phyloP scores from a whole-genome alignment of 2,113 vertebrate genomes.

The Nothocercus julius region DNA sequence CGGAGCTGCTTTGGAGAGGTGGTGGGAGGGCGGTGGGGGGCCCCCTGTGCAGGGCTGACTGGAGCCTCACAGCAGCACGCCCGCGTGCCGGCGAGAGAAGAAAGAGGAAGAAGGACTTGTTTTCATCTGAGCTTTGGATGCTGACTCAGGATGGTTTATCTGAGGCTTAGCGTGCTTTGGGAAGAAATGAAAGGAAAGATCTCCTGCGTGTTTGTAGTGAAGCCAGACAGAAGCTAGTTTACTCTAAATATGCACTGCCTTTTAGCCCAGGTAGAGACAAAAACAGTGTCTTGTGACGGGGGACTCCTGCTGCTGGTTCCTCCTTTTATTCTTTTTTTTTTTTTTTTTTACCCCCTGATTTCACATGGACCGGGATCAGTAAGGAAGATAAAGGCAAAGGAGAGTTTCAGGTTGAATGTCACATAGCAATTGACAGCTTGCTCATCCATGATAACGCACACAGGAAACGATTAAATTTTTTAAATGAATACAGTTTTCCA shows the following conservation, averaged over 20 bases:
- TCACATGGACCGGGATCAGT: neutral
- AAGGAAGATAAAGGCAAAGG: neutral
- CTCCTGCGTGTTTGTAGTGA: neutral
- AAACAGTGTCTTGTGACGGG: neutral
- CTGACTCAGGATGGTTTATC: neutral
- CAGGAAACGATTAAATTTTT: neutral
- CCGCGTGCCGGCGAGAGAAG: neutral
- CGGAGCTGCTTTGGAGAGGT: neutral
- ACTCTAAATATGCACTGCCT: slow-evolving; percentile 8
- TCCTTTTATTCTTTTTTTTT: neutral
- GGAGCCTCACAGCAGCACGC: fast-evolving
- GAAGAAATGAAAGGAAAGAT: neutral
- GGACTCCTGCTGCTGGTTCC: neutral
- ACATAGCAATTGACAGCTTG: slow-evolving; percentile 5
- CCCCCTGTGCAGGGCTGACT: fast-evolving
- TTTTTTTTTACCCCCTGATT: neutral
- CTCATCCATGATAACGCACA: neutral
- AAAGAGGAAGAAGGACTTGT: neutral
- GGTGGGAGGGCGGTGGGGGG: neutral
- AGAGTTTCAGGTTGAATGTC: neutral
- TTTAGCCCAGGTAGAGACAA: neutral
- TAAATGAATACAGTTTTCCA: neutral
- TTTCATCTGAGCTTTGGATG: neutral
- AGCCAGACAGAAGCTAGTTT: neutral
- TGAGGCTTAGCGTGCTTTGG: neutral